Evolutionary conservation across 1,140 invertebrate genomes (phyloP).

Genomic region (Papilio aristodemus): DNA sequence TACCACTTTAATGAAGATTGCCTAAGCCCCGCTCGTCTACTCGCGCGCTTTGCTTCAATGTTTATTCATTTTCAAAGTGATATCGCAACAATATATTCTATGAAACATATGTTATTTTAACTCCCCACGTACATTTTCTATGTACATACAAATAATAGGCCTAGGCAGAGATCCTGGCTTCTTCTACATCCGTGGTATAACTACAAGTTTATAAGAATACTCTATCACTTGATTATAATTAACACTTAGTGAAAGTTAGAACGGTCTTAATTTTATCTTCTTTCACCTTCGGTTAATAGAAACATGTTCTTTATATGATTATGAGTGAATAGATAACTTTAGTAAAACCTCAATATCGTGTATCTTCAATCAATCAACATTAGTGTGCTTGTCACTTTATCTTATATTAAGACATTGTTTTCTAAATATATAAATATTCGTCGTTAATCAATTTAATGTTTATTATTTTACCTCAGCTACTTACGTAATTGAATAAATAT

Average conservation of each 20-base stretch:
- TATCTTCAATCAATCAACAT: constrained; percentile 9
- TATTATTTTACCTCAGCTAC: neutral
- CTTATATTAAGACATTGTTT: neutral
- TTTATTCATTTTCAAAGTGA: constrained; percentile 20
- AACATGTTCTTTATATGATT: constrained; percentile 1
- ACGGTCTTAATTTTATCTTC: neutral
- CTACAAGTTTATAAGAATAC: neutral
- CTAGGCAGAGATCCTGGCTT: neutral
- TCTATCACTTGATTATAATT: neutral
- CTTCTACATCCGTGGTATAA: too few relatives aligned
- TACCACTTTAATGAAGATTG: constrained; percentile 33
- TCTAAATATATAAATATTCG: neutral
- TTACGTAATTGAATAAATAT: neutral
- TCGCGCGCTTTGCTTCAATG: constrained; percentile 8
- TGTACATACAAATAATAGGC: neutral
- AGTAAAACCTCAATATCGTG: neutral
- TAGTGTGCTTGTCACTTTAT: constrained; percentile 3
- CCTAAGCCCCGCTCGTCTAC: constrained; percentile 10
- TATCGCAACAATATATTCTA: constrained; percentile 9
- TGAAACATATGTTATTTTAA: neutral
- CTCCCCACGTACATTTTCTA: neutral
- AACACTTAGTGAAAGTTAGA: neutral
- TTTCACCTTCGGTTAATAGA: neutral
- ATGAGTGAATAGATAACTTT: neutral
- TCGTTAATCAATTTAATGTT: neutral